Evolutionary conservation across 1,140 invertebrate genomes (phyloP).

Genomic region (Tetraneura akinire): DNA sequence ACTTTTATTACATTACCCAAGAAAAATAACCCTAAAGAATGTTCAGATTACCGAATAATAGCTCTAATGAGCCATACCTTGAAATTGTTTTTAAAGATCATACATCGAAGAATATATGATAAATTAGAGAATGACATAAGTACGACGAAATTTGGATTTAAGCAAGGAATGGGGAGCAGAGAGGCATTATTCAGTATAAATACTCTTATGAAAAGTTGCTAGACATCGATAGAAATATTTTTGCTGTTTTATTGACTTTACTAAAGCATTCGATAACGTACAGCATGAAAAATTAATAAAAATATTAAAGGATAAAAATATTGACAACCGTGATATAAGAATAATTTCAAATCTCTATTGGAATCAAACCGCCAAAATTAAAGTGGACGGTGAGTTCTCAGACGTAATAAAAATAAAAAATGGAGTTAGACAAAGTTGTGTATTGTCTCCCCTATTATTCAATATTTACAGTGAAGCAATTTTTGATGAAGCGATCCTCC

Average conservation of each 20-base stretch:
- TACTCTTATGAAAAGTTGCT: background rate
- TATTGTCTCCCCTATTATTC: background rate
- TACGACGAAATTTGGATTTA: background rate
- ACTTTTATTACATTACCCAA: too few relatives aligned
- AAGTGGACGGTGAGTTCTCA: background rate
- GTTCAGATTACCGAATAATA: too few relatives aligned
- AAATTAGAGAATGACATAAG: constrained; percentile 10
- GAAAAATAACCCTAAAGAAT: too few relatives aligned
- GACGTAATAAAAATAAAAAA: too few relatives aligned
- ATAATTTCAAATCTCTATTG: too few relatives aligned
- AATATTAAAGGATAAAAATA: constrained; percentile 28
- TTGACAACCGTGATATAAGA: constrained; percentile 12
- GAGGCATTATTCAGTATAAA: constrained; percentile 5
- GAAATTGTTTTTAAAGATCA: too few relatives aligned
- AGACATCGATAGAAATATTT: constrained; percentile 3
- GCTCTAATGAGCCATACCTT: too few relatives aligned
- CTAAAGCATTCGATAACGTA: constrained; percentile 11
- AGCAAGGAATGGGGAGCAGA: constrained; percentile 5
- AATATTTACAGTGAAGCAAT: too few relatives aligned
- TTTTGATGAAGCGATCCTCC: background rate
- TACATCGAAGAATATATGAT: too few relatives aligned
- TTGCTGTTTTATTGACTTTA: constrained; percentile 16
- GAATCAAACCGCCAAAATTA: too few relatives aligned
- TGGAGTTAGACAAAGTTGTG: background rate
- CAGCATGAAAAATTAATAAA: constrained; percentile 14